Percentiles rank a stretch among this genome's conserved stretches.
phyloP scores from a whole-genome alignment of 37 sponge, comb jelly and placozoan species.

The Cladorhizidae sp. region DNA sequence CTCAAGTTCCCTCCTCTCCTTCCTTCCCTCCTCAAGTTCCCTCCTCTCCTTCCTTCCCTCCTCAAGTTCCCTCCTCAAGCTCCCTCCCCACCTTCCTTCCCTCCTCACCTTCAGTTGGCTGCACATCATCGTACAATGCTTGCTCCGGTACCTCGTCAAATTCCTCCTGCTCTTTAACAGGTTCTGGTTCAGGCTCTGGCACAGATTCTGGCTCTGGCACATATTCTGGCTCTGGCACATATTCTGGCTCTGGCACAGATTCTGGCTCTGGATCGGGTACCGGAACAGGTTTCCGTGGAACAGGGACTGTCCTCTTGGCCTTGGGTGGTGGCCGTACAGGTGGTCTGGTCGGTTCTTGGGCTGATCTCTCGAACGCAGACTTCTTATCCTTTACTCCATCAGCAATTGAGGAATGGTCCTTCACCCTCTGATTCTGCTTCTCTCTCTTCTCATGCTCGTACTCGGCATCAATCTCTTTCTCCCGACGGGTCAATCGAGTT shows the following conservation, averaged over 20 bases:
- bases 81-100: too few species aligned
- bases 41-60: background rate
- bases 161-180: conserved; percentile 27
- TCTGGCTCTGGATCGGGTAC: conserved; percentile 50
- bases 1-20: background rate
- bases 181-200: conserved; percentile 33
- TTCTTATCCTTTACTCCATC: conserved; percentile 54
- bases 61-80: background rate
- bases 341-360: conserved; percentile 2
- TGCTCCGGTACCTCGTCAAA: conserved; percentile 69
- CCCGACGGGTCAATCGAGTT: conserved; percentile 51
- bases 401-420: conserved; percentile 40
- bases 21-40: background rate
- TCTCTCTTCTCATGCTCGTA: conserved; percentile 35
- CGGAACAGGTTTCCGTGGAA: conserved; percentile 25
- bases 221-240: conserved; percentile 67
- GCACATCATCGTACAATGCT: conserved; percentile 37
- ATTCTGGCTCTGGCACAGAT: conserved; percentile 35
- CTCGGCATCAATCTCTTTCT: conserved; percentile 58
- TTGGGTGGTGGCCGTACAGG: conserved; percentile 5
- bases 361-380: conserved; percentile 61
- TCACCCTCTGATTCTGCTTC: conserved; percentile 19
- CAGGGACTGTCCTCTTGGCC: background rate
- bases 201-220: conserved; percentile 47
- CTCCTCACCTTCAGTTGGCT: conserved; percentile 7